phyloP scores from a whole-genome alignment of 2,113 vertebrate species.

The Gulo gulo region DNA sequence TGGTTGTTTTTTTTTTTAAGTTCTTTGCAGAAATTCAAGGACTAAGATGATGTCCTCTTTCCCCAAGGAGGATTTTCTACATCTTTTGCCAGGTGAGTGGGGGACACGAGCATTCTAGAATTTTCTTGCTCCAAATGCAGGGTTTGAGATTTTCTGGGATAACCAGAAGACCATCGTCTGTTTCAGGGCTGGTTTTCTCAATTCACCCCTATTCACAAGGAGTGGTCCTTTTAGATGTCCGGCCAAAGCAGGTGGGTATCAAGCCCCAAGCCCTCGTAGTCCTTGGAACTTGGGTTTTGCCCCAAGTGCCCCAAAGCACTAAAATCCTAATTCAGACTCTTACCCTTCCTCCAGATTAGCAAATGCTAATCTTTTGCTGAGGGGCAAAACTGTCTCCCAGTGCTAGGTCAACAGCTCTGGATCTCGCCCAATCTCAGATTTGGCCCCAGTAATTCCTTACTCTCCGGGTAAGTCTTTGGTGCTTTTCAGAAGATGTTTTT shows the following conservation, averaged over 20 bases:
- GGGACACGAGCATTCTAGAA: background rate
- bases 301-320: background rate
- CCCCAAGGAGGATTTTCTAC: background rate
- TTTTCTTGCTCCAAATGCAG: background rate
- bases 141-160: background rate
- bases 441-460: background rate
- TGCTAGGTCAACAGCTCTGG: background rate
- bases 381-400: background rate
- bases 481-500: background rate
- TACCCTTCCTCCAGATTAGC: background rate
- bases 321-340: background rate
- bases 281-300: background rate
- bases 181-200: background rate
- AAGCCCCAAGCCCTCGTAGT: background rate
- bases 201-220: background rate
- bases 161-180: background rate
- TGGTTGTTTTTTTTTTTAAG: background rate
- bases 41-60: background rate
- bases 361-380: background rate
- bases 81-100: background rate
- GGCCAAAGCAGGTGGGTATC: background rate
- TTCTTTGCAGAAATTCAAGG: background rate
- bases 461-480: background rate
- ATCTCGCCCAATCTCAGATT: background rate
- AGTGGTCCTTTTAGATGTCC: background rate